Base-by-base conservation (phyloP, 2,113 vertebrate species). In the Columba janthina region DNA sequence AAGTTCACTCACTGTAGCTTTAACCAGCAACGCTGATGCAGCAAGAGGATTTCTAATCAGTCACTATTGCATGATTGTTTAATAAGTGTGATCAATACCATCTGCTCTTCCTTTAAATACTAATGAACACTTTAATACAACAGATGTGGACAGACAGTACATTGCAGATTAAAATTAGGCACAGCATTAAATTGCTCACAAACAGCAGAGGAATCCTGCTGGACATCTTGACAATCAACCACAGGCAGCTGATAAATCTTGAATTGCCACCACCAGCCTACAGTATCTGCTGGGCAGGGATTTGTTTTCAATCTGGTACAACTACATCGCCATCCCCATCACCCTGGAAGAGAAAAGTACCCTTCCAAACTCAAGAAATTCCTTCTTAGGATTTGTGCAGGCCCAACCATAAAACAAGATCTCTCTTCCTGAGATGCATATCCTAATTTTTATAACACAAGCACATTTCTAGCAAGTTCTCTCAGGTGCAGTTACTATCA, bases 91-190 rank as follows among this genome's bases (percentile, higher is more conserved):
- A 98, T 97, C 97, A 96, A 97, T 98, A 98, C 94, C 96, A 94
- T 97, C 96, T 91, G 6, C 76, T 97, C 65, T 78, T 97, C 96
- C 97, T 98, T 98, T 98, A 98, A 97, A 97, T 97, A 95, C 96
- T 98, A 98, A 98, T 97, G 94, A 98, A 95, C 44, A 90, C 96
- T 97, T 97, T 95, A 97, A 97, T 95, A 77, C 94, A 96, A 96
- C 97, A 97, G 98, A 97, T 98, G 97, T 95, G 96, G 97, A 96
- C 95, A 96, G 90, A 97, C 94, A 97, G 97, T 98, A 96, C 50
- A 74, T 36, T 85, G 95, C 95, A 97, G 95, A 97, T 97, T 97
- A 97, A 97, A 98, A 97, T 97, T 91, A 97, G 96, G 93, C 97
- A 96, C 25, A 25, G 86, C 94, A 98, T 95, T 97, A 94, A 98